These are phyloP conservation scores for Cepaea nemoralis DNA, from an alignment of 1,140 invertebrate species.

Conservation along the genomic window DNA sequence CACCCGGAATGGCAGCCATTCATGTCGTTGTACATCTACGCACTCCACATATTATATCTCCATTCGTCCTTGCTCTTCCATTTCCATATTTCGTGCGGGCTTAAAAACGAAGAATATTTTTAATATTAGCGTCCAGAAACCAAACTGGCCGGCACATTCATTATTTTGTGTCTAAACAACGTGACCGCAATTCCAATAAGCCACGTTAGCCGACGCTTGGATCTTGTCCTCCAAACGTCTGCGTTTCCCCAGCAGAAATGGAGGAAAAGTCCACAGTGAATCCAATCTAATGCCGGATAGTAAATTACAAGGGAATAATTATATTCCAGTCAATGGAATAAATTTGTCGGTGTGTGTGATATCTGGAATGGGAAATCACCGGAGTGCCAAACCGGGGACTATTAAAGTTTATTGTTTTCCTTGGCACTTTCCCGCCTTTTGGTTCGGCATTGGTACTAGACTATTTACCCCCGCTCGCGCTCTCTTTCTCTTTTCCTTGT, in stretches of 20 bases:
- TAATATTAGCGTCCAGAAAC: constrained; percentile 14
- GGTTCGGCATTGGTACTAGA: neutral
- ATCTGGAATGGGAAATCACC: neutral
- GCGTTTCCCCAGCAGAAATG: neutral
- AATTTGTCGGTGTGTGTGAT: neutral
- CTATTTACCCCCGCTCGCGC: neutral
- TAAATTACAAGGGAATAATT: constrained; percentile 32
- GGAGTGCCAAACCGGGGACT: neutral
- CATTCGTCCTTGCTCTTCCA: neutral
- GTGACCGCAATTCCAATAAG: constrained; percentile 1
- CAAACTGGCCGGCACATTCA: neutral
- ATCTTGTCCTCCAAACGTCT: neutral
- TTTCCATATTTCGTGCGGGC: constrained; percentile 27
- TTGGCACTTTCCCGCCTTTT: neutral
- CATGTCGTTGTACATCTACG: neutral
- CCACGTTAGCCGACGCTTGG: neutral
- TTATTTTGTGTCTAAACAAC: constrained; percentile 16
- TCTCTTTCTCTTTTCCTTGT: too few species aligned
- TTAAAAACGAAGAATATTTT: neutral
- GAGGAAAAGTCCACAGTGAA: neutral
- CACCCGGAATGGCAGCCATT: neutral
- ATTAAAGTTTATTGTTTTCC: neutral
- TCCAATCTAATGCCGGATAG: constrained; percentile 6
- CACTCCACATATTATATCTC: neutral
- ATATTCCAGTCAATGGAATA: constrained; percentile 32